phyloP scores from a whole-genome alignment of 2,888 invertebrate genomes.

The Liodrosophila aerea region DNA sequence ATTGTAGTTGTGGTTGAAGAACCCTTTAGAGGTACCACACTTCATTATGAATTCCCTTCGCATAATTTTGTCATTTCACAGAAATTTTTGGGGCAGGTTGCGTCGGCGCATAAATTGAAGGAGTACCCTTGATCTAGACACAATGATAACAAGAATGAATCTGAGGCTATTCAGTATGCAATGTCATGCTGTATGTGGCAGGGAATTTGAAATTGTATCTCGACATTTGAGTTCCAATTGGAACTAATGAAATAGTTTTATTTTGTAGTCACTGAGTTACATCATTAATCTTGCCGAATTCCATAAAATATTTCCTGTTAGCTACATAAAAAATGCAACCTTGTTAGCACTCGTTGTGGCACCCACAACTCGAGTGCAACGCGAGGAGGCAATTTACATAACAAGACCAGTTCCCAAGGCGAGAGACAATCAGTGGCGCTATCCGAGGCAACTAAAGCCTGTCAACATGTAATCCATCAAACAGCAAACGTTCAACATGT shows the following conservation, averaged over 20 bases:
- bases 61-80: conserved; percentile 62
- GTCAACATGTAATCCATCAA: conserved; percentile 81
- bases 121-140: conserved; percentile 10
- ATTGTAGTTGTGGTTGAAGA: conserved; percentile 10
- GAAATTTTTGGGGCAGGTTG: conserved; percentile 68
- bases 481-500: conserved; percentile 44
- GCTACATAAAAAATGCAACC: conserved; percentile 42
- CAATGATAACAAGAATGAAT: conserved; percentile 1
- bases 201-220: conserved; percentile 14
- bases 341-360: conserved; percentile 69
- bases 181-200: conserved; percentile 31
- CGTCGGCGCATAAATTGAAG: conserved; percentile 57
- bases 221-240: conserved; percentile 17
- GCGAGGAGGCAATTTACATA: conserved; percentile 65
- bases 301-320: conserved; percentile 41
- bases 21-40: conserved; percentile 26
- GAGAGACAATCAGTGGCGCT: conserved; percentile 71
- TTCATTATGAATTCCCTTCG: conserved; percentile 62
- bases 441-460: conserved; percentile 58
- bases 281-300: conserved; percentile 56
- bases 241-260: too few relatives aligned
- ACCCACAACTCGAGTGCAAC: conserved; percentile 66
- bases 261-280: too few relatives aligned
- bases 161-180: conserved; percentile 35
- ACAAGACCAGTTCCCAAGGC: conserved; percentile 75